Conservation (phyloP, 1,140 invertebrate species). For the Chrysomallon squamiferum region DNA sequence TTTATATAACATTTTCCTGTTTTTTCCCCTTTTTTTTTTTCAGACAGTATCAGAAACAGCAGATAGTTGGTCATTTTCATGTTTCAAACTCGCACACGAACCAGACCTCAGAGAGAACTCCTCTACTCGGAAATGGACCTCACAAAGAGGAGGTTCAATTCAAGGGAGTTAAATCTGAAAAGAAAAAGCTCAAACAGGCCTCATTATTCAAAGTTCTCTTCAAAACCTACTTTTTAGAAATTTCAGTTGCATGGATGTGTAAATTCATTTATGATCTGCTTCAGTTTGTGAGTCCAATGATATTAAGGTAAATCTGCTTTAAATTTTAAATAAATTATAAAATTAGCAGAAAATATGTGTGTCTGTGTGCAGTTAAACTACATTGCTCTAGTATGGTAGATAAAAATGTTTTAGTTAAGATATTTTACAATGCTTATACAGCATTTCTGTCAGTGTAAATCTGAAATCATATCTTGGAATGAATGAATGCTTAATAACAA, state of each 20-base stretch:
- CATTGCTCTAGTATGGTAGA: neutral
- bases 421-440: neutral
- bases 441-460: neutral
- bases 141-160: constrained; percentile 6
- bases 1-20: too few species aligned
- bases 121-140: neutral
- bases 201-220: constrained; percentile 46
- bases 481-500: neutral
- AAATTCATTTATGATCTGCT: constrained; percentile 53
- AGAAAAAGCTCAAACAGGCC: constrained; percentile 28
- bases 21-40: neutral
- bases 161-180: constrained; percentile 15
- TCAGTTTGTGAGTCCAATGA: constrained; percentile 50
- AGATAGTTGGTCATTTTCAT: neutral
- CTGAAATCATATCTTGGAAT: neutral
- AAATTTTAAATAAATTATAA: neutral
- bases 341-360: too few species aligned
- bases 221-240: constrained; percentile 39
- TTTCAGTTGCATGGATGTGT: constrained; percentile 40
- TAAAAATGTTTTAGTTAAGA: neutral
- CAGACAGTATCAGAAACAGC: neutral
- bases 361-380: neutral
- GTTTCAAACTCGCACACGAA: neutral
- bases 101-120: constrained; percentile 15
- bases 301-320: constrained; percentile 40